Conservation (phyloP, 2,888 invertebrate genomes). For the Osedax frankpressi region DNA sequence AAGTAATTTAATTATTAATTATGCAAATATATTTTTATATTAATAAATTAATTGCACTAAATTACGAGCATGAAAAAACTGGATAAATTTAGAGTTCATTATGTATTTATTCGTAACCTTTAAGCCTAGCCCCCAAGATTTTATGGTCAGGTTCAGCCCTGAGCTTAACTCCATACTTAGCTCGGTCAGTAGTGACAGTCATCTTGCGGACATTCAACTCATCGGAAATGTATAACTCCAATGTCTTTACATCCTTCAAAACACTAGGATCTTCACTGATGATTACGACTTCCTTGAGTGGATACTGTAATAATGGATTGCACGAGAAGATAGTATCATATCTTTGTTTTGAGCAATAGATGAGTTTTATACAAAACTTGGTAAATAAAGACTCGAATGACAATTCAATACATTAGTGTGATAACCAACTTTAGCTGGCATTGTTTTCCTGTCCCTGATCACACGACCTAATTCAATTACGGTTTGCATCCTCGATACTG, state of each 20-base stretch:
- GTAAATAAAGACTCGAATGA: background rate
- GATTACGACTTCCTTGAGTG: constrained; percentile 84
- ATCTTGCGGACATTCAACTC: constrained; percentile 82
- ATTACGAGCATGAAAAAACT: too few relatives aligned
- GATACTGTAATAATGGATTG: too few relatives aligned
- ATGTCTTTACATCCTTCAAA: constrained; percentile 62
- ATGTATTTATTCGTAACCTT: too few relatives aligned
- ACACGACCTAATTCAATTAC: constrained; percentile 87
- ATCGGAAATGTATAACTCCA: constrained; percentile 63
- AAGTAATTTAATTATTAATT: too few relatives aligned
- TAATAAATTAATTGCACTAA: too few relatives aligned
- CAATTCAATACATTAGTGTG: too few relatives aligned
- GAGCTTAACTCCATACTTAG: constrained; percentile 76
- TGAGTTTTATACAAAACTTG: background rate
- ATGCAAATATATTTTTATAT: too few relatives aligned
- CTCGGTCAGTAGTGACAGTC: constrained; percentile 73
- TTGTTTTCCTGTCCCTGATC: constrained; percentile 77
- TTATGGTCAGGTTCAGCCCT: constrained; percentile 91
- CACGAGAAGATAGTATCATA: too few relatives aligned
- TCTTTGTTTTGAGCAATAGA: background rate
- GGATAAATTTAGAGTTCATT: too few relatives aligned
- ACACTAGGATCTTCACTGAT: constrained; percentile 68
- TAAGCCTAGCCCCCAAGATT: constrained; percentile 70
- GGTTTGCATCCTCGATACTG: constrained; percentile 81
- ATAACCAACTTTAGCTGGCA: constrained; percentile 64